These are phyloP conservation scores for Melangyna quadrimaculata DNA, from an alignment of 2,888 invertebrate genomes.

Conservation along the genomic window DNA sequence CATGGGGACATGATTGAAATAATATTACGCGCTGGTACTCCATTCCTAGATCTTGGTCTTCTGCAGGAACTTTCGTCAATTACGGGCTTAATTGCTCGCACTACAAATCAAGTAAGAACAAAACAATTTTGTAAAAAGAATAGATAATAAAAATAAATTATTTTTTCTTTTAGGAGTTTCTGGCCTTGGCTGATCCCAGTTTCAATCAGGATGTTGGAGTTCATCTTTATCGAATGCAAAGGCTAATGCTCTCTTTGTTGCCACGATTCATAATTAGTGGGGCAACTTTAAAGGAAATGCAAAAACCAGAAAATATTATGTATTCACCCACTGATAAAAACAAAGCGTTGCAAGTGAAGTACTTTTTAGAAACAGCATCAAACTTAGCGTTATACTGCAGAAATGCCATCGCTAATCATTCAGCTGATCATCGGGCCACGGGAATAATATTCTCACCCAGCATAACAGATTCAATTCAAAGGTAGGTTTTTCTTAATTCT, in stretches of 20 bases:
- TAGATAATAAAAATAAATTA: neutral
- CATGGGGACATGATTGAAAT: constrained; percentile 91
- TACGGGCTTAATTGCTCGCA: constrained; percentile 88
- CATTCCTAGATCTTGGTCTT: constrained; percentile 85
- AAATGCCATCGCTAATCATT: constrained; percentile 84
- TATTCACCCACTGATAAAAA: constrained; percentile 74
- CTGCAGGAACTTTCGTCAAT: constrained; percentile 89
- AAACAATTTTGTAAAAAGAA: neutral
- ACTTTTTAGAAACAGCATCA: constrained; percentile 85
- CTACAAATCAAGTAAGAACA: constrained; percentile 82
- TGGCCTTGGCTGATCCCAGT: constrained; percentile 76
- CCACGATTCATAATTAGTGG: constrained; percentile 85
- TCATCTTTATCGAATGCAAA: constrained; percentile 86
- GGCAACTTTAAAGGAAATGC: constrained; percentile 76
- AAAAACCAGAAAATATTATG: constrained; percentile 75
- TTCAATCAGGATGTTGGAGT: constrained; percentile 82
- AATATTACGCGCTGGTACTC: constrained; percentile 87
- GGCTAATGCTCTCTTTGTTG: constrained; percentile 88
- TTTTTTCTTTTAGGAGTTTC: constrained; percentile 76
- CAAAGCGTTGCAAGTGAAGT: constrained; percentile 80
- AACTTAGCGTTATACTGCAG: constrained; percentile 88
- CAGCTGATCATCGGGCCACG: constrained; percentile 82
- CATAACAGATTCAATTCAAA: constrained; percentile 78
- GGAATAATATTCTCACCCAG: constrained; percentile 83
- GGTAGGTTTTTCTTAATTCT: constrained; percentile 58